These are phyloP conservation scores for Adelognathus sp. DNA, from an alignment of 2,888 invertebrate species.

Conservation along the genomic window DNA sequence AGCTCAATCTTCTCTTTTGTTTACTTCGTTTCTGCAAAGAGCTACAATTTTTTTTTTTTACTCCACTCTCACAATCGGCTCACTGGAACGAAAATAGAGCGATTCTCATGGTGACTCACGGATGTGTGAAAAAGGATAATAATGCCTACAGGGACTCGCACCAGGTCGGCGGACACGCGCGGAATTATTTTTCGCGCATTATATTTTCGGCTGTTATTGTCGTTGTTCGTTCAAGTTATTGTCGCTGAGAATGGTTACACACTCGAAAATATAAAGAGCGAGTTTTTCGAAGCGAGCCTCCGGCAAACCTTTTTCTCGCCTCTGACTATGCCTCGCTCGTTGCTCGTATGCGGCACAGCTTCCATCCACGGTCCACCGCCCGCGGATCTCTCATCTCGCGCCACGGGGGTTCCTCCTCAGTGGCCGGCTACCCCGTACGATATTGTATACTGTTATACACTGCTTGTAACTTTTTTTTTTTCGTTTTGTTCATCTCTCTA, in stretches of 20 bases:
- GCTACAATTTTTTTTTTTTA: not conserved
- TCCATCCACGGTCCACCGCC: slow-evolving; percentile 60
- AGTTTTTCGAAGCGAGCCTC: slow-evolving; percentile 19
- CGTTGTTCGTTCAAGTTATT: slow-evolving; percentile 53
- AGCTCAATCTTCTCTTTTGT: not conserved
- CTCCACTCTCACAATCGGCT: not conserved
- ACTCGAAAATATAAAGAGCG: slow-evolving; percentile 17
- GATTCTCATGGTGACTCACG: slow-evolving; percentile 71
- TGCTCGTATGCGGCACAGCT: too few species aligned
- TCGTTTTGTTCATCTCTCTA: too few species aligned
- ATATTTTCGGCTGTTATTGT: slow-evolving; percentile 23
- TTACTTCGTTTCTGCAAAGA: not conserved
- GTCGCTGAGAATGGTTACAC: slow-evolving; percentile 48
- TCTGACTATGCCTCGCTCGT: too few species aligned
- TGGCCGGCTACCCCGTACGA: slow-evolving; percentile 10
- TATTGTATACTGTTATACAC: slow-evolving; percentile 4
- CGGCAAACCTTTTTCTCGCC: slow-evolving; percentile 34
- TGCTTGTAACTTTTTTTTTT: too few species aligned
- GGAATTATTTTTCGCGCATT: slow-evolving; percentile 27
- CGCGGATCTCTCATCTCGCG: slow-evolving; percentile 42
- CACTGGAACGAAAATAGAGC: not conserved
- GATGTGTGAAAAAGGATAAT: slow-evolving; percentile 81
- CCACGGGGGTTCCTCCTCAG: slow-evolving; percentile 49
- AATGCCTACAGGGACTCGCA: slow-evolving; percentile 79
- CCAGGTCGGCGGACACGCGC: slow-evolving; percentile 49